Base-by-base conservation (phyloP, 2,113 vertebrate genomes). In the Pterocles gutturalis region DNA sequence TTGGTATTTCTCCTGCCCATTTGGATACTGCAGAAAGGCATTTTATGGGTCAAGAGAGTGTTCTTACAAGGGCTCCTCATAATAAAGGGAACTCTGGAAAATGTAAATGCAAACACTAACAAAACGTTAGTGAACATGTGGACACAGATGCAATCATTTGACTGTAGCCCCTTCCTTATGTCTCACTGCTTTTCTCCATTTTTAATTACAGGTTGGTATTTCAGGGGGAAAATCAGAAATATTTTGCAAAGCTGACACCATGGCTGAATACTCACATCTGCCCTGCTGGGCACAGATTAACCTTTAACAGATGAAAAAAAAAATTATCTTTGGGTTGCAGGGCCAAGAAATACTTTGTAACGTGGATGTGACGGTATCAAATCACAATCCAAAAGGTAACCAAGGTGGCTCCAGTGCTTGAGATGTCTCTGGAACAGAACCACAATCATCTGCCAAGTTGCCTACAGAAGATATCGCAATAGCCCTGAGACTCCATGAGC, bases 291-390 rank as follows among this genome's bases (percentile, higher is more conserved):
- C 13, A 46, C 4, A 2, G 26, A 43, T 43, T 72, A 53, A 34
- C 34, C 24, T 60, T 55, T 24, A 73, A 69, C 11, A 38, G 4
- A 43, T 4, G 17, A 87, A 62, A 57, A 38, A 38, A 38, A 38
- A 38, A 38, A 83, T 17, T 36, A 45, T 33, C 41, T 62, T n/a
- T 28, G 20, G 13, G 21, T 64, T 65, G n/a, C 31, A 53, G 9
- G 54, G 79, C 11, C 61, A 57, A 20, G 10, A 66, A 60, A 11
- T 21, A 34, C 48, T 70, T 55, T 57, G 49, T 36, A 46, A 29
- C 11, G 24, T 53, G 81, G 60, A 2, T 0, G 0, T 11, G 10
- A 45, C 2, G 0, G 0, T 16, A 26, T 53, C 65, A 60, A 70
- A 78, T 17, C 6, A 3, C 55, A 65, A 70, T 11, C 10, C 54